Evolutionary conservation across 2,113 vertebrate genomes (phyloP), one percentile per base, ranked within the genome.

Genomic region (Pelecanoides urinatrix): DNA sequence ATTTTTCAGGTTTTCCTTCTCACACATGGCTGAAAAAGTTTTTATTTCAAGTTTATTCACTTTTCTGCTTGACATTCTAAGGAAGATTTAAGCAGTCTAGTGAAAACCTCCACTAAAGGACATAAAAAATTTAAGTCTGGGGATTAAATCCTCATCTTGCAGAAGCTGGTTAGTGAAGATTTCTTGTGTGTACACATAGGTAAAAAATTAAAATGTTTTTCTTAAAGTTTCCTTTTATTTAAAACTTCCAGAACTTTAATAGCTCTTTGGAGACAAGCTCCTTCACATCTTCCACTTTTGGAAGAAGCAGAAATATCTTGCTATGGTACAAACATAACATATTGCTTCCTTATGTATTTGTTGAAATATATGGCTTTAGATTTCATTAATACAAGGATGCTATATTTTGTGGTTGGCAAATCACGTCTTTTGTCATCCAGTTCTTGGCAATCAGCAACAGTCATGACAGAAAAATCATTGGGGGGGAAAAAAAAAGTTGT

Each of bases 281-380:
- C 11, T 42, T 66, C 55, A 62, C 61, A 90, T 20, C 6, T 32
- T 77, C 75, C 92, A 38, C 38, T 84, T 96, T 80, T 78, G 50
- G 83, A 98, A 96, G 84, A 97, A 98, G 96, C 53, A 97, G 89
- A 75, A 94, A 78, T 67, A 81, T 89, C 94, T 96, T 97, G 94
- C 94, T 89, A 76, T 59, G 72, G 94, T 92, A 91, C 91, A 94
- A 94, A 81, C 66, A 82, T 62, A 88, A 94, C 32, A 67, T 49
- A 78, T 36, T 63, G 6, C n/a, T 85, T 81, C 62, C 50, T 86
- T 61, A 67, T 73, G 36, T 81, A 58, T 75, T 94, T 89, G 52
- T 70, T 91, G 56, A 89, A 94, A 71, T 61, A 9, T 10, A 13
- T 63, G 47, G 26, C 30, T 89, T 82, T 22, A 40, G 79, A 68